Conservation (phyloP, 2,888 invertebrate species). For the Arrhopalites spinosus region DNA sequence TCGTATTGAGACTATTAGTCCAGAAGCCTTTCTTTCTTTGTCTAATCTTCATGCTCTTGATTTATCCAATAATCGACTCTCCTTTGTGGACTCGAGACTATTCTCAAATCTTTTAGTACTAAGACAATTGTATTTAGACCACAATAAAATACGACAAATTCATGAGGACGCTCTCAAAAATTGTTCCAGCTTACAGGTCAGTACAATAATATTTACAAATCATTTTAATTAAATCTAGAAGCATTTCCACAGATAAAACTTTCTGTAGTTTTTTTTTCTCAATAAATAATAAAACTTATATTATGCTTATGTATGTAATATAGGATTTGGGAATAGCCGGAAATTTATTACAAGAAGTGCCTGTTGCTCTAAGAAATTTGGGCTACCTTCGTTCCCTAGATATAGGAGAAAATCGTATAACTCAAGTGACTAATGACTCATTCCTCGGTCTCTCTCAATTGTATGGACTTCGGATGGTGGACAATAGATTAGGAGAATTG, state of each 20-base stretch:
- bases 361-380: constrained; percentile 71
- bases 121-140: constrained; percentile 80
- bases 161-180: constrained; percentile 75
- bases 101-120: constrained; percentile 84
- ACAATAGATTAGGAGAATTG: constrained; percentile 85
- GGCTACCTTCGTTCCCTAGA: constrained; percentile 85
- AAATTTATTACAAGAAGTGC: constrained; percentile 80
- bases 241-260: too few species aligned
- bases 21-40: constrained; percentile 82
- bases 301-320: background rate
- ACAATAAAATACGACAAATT: constrained; percentile 79
- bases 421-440: constrained; percentile 79
- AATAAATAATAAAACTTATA: too few species aligned
- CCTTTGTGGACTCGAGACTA: constrained; percentile 77
- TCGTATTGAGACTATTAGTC: constrained; percentile 84
- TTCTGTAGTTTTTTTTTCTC: too few species aligned
- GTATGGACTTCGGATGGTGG: constrained; percentile 83
- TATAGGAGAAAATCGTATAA: constrained; percentile 89
- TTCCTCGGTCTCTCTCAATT: constrained; percentile 84
- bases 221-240: too few species aligned
- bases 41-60: constrained; percentile 89
- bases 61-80: constrained; percentile 82
- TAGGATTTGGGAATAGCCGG: constrained; percentile 84
- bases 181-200: constrained; percentile 78
- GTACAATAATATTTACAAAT: too few species aligned